These are phyloP conservation scores for Mionectes olivaceus DNA, from an alignment of 2,797 vertebrate genomes.

Conservation along the genomic window DNA sequence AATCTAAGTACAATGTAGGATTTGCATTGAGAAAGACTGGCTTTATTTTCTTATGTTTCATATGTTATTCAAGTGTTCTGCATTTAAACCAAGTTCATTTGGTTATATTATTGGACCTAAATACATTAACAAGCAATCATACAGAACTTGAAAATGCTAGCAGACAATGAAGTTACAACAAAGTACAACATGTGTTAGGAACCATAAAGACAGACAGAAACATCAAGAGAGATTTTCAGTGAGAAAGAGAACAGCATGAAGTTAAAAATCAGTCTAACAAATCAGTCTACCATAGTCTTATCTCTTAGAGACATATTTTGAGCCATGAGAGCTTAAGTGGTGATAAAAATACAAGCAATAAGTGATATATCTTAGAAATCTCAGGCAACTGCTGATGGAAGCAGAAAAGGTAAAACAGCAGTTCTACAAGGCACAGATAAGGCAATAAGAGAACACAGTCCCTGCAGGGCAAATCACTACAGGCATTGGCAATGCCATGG, in stretches of 20 bases:
- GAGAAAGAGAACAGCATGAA: constrained; percentile 1
- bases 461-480: constrained; percentile 7
- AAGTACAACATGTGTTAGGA: not conserved
- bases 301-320: constrained; percentile 34
- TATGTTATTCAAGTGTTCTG: not conserved
- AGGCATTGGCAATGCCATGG: not conserved
- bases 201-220: not conserved
- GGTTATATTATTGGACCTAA: not conserved
- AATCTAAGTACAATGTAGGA: not conserved
- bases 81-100: not conserved
- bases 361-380: constrained; percentile 4
- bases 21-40: not conserved
- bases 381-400: constrained; percentile 22
- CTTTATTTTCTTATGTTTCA: not conserved
- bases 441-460: not conserved
- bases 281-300: not conserved
- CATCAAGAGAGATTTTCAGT: not conserved
- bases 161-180: not conserved
- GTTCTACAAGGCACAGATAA: constrained; percentile 12
- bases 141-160: not conserved
- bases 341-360: constrained; percentile 34
- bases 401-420: constrained; percentile 28
- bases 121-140: not conserved
- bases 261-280: constrained; percentile 25
- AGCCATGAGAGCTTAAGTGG: constrained; percentile 18